Evolutionary conservation across 1,140 invertebrate genomes (phyloP).

Genomic region (Alviniconcha marisindica): DNA sequence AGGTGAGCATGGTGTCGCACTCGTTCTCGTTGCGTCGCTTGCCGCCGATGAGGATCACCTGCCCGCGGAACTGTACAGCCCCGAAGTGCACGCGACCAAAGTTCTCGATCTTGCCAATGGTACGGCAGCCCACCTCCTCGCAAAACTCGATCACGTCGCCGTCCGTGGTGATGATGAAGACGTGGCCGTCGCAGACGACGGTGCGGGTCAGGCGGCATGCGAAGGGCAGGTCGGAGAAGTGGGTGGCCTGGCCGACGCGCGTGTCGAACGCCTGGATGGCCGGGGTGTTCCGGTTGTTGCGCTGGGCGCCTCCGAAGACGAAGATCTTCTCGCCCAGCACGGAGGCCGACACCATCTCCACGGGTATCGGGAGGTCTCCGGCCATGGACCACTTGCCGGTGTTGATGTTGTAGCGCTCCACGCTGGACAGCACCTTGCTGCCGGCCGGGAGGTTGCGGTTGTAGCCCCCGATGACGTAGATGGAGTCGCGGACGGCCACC

Average conservation of each 20-base stretch:
- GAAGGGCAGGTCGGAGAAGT: conserved; percentile 63
- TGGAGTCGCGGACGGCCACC: conserved; percentile 50
- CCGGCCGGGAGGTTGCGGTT: conserved; percentile 47
- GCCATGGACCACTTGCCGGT: conserved; percentile 61
- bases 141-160: conserved; percentile 57
- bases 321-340: conserved; percentile 65
- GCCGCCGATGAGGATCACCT: conserved; percentile 61
- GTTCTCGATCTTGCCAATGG: conserved; percentile 48
- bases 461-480: conserved; percentile 46
- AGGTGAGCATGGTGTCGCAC: conserved; percentile 62
- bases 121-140: conserved; percentile 47
- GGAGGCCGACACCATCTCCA: conserved; percentile 60
- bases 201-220: conserved; percentile 61
- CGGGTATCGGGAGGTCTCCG: conserved; percentile 60
- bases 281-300: conserved; percentile 62
- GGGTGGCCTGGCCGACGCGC: conserved; percentile 49
- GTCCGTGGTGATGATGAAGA: conserved; percentile 63
- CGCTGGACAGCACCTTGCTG: conserved; percentile 56
- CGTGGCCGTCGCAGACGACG: conserved; percentile 55
- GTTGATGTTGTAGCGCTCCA: conserved; percentile 61
- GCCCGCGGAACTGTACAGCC: conserved; percentile 61
- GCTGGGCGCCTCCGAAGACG: conserved; percentile 63
- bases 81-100: conserved; percentile 66
- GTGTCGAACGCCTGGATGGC: conserved; percentile 65
- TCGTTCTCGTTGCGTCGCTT: conserved; percentile 60